Evolutionary conservation across 2,888 invertebrate species (phyloP).

Genomic region (Adelphocoris suturalis): DNA sequence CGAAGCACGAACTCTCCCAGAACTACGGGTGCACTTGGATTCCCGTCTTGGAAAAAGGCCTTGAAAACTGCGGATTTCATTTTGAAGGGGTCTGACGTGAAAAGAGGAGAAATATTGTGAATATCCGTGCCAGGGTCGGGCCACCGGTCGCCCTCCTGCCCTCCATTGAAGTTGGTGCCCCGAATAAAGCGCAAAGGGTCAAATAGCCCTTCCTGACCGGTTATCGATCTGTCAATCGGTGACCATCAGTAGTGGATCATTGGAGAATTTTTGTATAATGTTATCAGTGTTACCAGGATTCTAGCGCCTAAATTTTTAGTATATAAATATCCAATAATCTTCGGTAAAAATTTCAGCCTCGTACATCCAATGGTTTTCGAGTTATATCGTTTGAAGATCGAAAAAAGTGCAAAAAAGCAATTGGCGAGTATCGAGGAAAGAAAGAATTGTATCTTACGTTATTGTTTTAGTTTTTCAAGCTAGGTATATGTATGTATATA

Average conservation of each 20-base stretch:
- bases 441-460: no score
- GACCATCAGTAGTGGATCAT: not conserved
- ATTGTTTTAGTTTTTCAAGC: no score
- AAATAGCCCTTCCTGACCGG: not conserved
- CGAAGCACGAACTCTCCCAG: not conserved
- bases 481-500: no score
- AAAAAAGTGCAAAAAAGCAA: no score
- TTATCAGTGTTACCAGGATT: no score
- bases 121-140: slow-evolving; percentile 27
- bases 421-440: no score
- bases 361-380: no score
- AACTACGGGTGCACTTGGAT: not conserved
- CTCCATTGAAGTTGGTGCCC: slow-evolving; percentile 5
- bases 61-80: not conserved
- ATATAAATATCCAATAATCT: no score
- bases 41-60: not conserved
- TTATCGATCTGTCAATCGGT: not conserved
- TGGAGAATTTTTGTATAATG: no score
- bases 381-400: no score
- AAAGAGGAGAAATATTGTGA: not conserved
- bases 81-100: not conserved
- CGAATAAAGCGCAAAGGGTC: slow-evolving; percentile 13
- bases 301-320: no score
- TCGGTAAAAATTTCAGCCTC: no score
- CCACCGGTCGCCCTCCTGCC: not conserved